These are phyloP conservation scores for Venturia canescens DNA, from an alignment of 1,140 invertebrate genomes.

Conservation along the genomic window DNA sequence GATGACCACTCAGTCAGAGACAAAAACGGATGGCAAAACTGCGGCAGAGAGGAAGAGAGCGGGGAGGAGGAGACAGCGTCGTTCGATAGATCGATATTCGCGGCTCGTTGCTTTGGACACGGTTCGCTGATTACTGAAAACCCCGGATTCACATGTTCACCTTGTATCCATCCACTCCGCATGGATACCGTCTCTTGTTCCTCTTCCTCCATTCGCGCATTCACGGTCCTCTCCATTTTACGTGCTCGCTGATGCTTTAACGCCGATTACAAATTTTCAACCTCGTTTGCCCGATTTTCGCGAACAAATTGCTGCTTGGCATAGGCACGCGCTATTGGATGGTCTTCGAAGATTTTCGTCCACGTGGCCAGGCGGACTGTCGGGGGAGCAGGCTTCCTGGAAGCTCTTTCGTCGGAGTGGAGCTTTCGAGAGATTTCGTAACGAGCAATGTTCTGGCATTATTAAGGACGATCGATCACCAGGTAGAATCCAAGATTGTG, in stretches of 20 bases:
- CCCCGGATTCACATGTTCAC: slow-evolving; percentile 31
- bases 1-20: slow-evolving; percentile 1
- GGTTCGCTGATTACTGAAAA: slow-evolving; percentile 36
- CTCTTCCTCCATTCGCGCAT: background rate
- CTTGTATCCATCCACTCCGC: background rate
- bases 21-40: background rate
- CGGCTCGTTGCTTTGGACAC: slow-evolving; percentile 28
- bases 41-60: background rate
- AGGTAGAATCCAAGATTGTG: too few relatives aligned
- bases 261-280: slow-evolving; percentile 36
- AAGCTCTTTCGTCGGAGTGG: too few relatives aligned
- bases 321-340: background rate
- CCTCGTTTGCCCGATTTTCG: background rate
- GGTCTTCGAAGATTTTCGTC: background rate
- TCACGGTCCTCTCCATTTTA: slow-evolving; percentile 8
- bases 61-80: background rate
- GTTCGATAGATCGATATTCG: slow-evolving; percentile 33
- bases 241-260: slow-evolving; percentile 40
- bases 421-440: background rate
- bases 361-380: background rate
- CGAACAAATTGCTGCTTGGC: background rate
- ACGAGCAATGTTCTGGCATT: too few relatives aligned
- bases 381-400: background rate
- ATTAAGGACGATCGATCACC: too few relatives aligned
- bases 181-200: background rate